Percentiles rank a stretch among this genome's conserved stretches.
These are phyloP conservation scores for Malurus elegans DNA, from an alignment of 2,113 vertebrate species.

Conservation along the genomic window DNA sequence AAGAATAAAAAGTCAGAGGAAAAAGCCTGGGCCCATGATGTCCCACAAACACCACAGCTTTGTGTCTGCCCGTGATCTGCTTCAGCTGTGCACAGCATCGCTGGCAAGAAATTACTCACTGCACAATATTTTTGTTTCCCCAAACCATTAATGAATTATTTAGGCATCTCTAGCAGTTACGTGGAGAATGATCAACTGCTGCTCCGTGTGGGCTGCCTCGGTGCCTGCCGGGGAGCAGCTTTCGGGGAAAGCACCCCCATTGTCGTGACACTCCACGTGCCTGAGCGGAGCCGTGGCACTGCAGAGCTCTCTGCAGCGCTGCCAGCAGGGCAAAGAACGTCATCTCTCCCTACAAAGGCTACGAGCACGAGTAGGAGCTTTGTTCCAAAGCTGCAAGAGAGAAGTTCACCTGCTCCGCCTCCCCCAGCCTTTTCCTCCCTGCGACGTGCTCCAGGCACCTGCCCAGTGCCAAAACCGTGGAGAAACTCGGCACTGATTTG, in stretches of 20 bases:
- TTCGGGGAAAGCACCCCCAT: background rate
- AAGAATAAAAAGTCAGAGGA: background rate
- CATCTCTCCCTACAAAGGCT: background rate
- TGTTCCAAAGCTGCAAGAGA: background rate
- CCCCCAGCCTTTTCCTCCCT: background rate
- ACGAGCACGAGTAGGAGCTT: background rate
- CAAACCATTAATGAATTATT: slow-evolving; percentile 56
- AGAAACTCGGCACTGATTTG: slow-evolving; percentile 33
- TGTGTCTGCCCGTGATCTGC: background rate
- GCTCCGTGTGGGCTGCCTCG: background rate
- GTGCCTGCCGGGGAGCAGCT: background rate
- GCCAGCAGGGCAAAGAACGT: background rate
- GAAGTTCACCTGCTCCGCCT: slow-evolving; percentile 4
- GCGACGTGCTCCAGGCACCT: slow-evolving; percentile 44
- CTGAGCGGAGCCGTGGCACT: background rate
- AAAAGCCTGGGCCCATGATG: background rate
- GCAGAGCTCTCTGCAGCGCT: accelerated
- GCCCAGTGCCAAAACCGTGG: slow-evolving; percentile 31
- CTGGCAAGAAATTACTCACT: background rate
- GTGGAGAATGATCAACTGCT: background rate
- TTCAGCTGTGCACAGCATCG: background rate
- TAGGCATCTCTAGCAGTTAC: slow-evolving; percentile 19
- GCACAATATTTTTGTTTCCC: slow-evolving; percentile 38
- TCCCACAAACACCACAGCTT: accelerated
- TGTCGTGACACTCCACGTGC: accelerated